These are phyloP conservation scores for Fragum whitleyi DNA, from an alignment of 2,888 invertebrate genomes.

Conservation along the genomic window DNA sequence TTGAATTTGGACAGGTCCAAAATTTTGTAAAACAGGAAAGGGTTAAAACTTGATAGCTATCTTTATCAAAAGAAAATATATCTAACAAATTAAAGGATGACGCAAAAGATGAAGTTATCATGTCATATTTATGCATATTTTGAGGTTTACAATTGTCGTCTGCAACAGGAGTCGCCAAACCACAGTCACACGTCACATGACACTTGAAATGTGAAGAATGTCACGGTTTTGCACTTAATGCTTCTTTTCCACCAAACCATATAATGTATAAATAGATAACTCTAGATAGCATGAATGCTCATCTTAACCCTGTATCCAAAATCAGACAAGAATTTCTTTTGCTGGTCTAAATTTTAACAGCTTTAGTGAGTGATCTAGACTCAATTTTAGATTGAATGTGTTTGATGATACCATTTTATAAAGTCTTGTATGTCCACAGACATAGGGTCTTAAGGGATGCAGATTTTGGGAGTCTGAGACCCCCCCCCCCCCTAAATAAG, in stretches of 20 bases:
- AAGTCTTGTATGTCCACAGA: too few relatives aligned
- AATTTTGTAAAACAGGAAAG: background rate
- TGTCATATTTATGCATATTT: conserved; percentile 9
- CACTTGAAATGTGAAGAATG: conserved; percentile 19
- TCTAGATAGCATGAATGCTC: background rate
- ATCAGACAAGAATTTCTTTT: too few relatives aligned
- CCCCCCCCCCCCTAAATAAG: too few relatives aligned
- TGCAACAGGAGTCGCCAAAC: conserved; percentile 12
- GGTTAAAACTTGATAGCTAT: too few relatives aligned
- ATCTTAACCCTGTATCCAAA: background rate
- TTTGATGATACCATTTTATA: too few relatives aligned
- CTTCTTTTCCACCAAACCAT: background rate
- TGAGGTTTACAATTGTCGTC: conserved; percentile 8
- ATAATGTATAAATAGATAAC: conserved; percentile 12
- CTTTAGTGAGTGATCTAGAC: too few relatives aligned
- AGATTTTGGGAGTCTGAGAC: too few relatives aligned
- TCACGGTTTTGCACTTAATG: conserved; percentile 19
- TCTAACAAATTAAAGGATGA: background rate
- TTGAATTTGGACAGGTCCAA: background rate
- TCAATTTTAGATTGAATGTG: too few relatives aligned
- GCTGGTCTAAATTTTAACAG: too few relatives aligned
- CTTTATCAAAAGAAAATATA: background rate
- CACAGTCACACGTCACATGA: conserved; percentile 12
- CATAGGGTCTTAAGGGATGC: too few relatives aligned
- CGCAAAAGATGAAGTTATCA: conserved; percentile 7